phyloP scores from a whole-genome alignment of 2,888 invertebrate genomes.

The Brassicogethes aeneus region DNA sequence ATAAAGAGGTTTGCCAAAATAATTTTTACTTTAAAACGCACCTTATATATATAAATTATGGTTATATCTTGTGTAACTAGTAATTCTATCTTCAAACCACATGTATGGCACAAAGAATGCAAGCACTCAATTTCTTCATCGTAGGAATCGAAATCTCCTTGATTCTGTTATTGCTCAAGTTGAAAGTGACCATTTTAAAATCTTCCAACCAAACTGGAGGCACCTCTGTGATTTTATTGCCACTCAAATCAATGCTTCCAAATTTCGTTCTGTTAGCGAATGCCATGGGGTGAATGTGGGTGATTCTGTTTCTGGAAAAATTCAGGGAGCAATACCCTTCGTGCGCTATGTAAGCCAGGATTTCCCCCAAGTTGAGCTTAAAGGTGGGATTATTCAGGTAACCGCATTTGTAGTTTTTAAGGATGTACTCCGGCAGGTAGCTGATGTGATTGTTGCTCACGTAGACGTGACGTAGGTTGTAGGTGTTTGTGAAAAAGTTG shows the following conservation, averaged over 20 bases:
- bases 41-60: too few species aligned
- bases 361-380: neutral
- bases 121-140: neutral
- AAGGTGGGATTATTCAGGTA: neutral
- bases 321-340: neutral
- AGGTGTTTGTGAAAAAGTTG: slow-evolving; percentile 2
- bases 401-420: slow-evolving; percentile 1
- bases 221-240: neutral
- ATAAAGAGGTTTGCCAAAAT: too few species aligned
- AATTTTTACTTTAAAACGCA: too few species aligned
- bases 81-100: too few species aligned
- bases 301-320: neutral
- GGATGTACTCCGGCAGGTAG: neutral
- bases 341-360: neutral
- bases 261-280: slow-evolving; percentile 1
- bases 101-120: neutral
- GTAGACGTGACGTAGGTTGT: neutral
- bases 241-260: neutral
- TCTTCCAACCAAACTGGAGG: slow-evolving; percentile 1
- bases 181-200: slow-evolving; percentile 1
- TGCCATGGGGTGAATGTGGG: neutral
- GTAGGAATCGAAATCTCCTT: neutral
- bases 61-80: too few species aligned
- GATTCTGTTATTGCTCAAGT: neutral
- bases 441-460: neutral